Evolutionary conservation across 2,888 invertebrate species (phyloP).

Genomic region (Pyrochroa serraticornis): DNA sequence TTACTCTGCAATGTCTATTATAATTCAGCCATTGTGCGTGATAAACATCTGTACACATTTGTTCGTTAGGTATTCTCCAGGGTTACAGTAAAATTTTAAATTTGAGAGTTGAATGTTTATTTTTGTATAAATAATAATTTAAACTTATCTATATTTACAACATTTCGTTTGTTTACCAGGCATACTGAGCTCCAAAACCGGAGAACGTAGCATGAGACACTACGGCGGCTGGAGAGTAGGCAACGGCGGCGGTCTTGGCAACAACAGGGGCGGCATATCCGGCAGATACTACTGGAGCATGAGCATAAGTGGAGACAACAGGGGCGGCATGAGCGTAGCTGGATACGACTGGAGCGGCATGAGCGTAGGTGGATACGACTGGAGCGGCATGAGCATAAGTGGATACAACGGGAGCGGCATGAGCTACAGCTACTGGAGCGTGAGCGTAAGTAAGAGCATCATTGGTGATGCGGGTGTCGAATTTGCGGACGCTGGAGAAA

Average conservation of each 20-base stretch:
- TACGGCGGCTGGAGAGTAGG: constrained; percentile 61
- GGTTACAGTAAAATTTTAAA: too few relatives aligned
- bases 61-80: too few relatives aligned
- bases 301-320: constrained; percentile 16
- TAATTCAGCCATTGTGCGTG: too few relatives aligned
- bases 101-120: too few relatives aligned
- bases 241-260: constrained; percentile 33
- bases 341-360: constrained; percentile 45
- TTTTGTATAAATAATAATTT: too few relatives aligned
- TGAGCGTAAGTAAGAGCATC: constrained; percentile 61
- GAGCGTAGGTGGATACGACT: constrained; percentile 45
- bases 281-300: constrained; percentile 43
- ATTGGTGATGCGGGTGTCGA: constrained; percentile 65
- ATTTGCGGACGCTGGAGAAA: constrained; percentile 66
- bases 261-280: constrained; percentile 46
- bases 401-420: constrained; percentile 43
- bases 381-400: constrained; percentile 51
- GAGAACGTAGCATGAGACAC: constrained; percentile 69
- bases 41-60: too few relatives aligned
- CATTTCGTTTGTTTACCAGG: constrained; percentile 60
- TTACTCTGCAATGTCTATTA: too few relatives aligned
- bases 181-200: constrained; percentile 67
- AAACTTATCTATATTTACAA: too few relatives aligned
- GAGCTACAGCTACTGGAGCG: constrained; percentile 48
- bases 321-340: constrained; percentile 8